These are phyloP conservation scores for Leucoraja ocellata DNA, from an alignment of 2,797 vertebrate species.

Conservation along the genomic window DNA sequence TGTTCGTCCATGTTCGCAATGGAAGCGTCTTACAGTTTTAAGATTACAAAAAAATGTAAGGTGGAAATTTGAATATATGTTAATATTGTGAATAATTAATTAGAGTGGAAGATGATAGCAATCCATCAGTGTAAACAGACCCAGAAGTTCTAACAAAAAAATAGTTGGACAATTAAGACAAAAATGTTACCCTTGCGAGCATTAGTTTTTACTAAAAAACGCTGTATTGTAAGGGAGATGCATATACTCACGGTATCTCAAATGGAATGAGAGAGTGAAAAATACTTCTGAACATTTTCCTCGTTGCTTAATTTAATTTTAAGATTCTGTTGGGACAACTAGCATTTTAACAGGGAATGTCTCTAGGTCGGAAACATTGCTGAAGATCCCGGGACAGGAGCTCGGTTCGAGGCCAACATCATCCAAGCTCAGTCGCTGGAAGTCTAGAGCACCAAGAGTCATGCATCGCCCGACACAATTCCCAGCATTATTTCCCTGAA, in stretches of 20 bases:
- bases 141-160: neutral
- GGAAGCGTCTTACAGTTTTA: neutral
- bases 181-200: neutral
- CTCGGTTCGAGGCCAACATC: neutral
- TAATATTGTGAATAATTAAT: neutral
- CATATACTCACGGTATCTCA: neutral
- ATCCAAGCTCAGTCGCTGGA: neutral
- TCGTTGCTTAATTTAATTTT: neutral
- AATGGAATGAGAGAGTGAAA: neutral
- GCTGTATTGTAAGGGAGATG: neutral
- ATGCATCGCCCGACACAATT: neutral
- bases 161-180: neutral
- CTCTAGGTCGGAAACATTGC: neutral
- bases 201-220: neutral
- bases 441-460: neutral
- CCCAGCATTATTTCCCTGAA: neutral
- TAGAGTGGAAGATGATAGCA: neutral
- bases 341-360: neutral
- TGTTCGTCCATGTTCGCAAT: slow-evolving; percentile 22
- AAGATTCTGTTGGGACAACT: neutral
- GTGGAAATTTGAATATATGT: neutral
- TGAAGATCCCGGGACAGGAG: neutral
- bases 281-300: neutral
- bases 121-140: neutral
- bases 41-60: neutral